Percentiles rank a stretch among this genome's conserved stretches.
Evolutionary conservation across 1,140 invertebrate species (phyloP).

Genomic region (Coptotermes formosanus): DNA sequence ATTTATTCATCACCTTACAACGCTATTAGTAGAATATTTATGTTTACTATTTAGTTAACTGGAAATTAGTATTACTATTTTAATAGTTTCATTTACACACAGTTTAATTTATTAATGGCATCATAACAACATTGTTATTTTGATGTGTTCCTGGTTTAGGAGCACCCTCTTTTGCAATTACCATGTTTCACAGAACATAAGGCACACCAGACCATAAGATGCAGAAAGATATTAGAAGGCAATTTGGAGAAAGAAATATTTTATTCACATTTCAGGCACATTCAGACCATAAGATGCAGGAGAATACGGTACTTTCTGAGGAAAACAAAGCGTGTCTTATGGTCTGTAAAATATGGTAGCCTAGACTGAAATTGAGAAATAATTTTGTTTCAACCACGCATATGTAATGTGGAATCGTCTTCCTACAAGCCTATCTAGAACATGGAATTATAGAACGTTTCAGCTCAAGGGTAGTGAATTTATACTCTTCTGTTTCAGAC

Average conservation of each 20-base stretch:
- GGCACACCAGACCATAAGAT: too few species aligned
- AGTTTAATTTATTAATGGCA: background rate
- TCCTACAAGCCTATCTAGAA: background rate
- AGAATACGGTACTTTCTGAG: too few species aligned
- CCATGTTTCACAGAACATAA: too few species aligned
- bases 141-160: background rate
- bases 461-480: background rate
- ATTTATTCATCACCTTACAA: background rate
- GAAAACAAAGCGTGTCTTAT: too few species aligned
- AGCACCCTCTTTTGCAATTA: too few species aligned
- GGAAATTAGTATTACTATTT: conserved; percentile 10
- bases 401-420: background rate
- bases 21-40: background rate
- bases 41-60: background rate
- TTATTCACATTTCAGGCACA: too few species aligned
- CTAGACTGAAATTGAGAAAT: background rate
- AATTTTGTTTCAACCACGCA: background rate
- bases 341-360: too few species aligned
- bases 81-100: background rate
- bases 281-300: too few species aligned
- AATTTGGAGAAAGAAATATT: too few species aligned
- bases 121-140: background rate
- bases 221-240: too few species aligned
- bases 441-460: background rate
- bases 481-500: background rate